phyloP scores from a whole-genome alignment of 2,888 invertebrate genomes.

The Neoascia interrupta region DNA sequence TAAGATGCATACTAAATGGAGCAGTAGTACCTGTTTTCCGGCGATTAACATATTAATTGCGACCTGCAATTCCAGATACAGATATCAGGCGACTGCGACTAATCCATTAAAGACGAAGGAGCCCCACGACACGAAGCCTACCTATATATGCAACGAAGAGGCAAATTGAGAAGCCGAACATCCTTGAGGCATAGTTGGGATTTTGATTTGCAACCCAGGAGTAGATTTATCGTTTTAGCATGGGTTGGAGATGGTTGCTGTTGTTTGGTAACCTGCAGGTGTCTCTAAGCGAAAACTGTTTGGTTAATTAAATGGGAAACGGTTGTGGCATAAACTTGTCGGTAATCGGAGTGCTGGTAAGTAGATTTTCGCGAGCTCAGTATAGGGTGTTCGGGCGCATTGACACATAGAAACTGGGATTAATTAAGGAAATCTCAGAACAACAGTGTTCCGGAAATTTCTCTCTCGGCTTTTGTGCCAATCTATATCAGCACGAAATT shows the following conservation, averaged over 20 bases:
- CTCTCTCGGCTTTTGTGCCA: no score
- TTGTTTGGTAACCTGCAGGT: slow-evolving; percentile 36
- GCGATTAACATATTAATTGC: slow-evolving; percentile 66
- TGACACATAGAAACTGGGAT: no score
- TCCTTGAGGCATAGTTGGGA: slow-evolving; percentile 40
- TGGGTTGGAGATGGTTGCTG: slow-evolving; percentile 1
- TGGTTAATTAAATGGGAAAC: slow-evolving; percentile 53
- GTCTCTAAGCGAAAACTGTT: slow-evolving; percentile 45
- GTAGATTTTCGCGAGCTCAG: no score
- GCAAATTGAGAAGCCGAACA: slow-evolving; percentile 31
- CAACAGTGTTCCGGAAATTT: no score
- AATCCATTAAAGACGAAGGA: background rate
- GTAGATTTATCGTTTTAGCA: slow-evolving; percentile 36
- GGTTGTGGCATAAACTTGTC: slow-evolving; percentile 41
- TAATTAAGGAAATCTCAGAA: no score
- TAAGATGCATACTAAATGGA: slow-evolving; percentile 35
- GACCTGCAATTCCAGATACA: slow-evolving; percentile 56
- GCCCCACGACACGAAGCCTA: no score
- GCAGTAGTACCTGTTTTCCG: slow-evolving; percentile 40
- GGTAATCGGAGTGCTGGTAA: slow-evolving; percentile 25
- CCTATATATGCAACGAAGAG: slow-evolving; percentile 7
- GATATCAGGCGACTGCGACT: slow-evolving; percentile 48
- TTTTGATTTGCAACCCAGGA: slow-evolving; percentile 52
- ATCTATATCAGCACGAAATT: no score
- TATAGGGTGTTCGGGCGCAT: no score